Conservation (phyloP, 1,140 invertebrate species). For the Potamilus streckersoni region DNA sequence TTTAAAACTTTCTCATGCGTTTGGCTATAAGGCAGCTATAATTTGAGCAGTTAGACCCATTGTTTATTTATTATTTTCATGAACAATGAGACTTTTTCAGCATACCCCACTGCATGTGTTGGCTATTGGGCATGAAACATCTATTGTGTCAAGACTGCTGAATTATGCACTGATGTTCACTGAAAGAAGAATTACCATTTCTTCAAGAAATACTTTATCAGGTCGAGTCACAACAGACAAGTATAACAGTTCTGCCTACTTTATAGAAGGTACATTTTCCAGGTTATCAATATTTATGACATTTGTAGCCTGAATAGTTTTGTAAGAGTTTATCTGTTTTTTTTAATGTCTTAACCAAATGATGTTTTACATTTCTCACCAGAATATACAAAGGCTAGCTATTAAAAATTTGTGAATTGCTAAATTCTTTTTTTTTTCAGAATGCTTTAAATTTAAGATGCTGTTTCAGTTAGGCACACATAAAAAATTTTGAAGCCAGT, state of each 20-base stretch:
- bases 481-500: no score
- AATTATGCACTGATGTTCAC: slow-evolving; percentile 41
- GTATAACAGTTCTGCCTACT: slow-evolving; percentile 43
- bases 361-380: not conserved
- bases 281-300: not conserved
- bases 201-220: slow-evolving; percentile 32
- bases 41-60: no score
- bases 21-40: no score
- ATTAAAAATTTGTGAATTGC: no score
- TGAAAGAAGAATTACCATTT: slow-evolving; percentile 19
- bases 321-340: not conserved
- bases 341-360: not conserved
- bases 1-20: no score
- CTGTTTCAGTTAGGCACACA: no score
- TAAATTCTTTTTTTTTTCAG: no score
- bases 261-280: slow-evolving; percentile 44
- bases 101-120: slow-evolving; percentile 39
- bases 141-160: slow-evolving; percentile 36
- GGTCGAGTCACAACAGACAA: slow-evolving; percentile 46
- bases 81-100: slow-evolving; percentile 6
- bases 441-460: no score
- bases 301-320: not conserved
- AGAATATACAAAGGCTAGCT: no score
- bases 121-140: slow-evolving; percentile 42
- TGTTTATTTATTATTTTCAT: no score